Evolutionary conservation across 2,797 vertebrate species (phyloP).

Genomic region (Xerus rutilus): DNA sequence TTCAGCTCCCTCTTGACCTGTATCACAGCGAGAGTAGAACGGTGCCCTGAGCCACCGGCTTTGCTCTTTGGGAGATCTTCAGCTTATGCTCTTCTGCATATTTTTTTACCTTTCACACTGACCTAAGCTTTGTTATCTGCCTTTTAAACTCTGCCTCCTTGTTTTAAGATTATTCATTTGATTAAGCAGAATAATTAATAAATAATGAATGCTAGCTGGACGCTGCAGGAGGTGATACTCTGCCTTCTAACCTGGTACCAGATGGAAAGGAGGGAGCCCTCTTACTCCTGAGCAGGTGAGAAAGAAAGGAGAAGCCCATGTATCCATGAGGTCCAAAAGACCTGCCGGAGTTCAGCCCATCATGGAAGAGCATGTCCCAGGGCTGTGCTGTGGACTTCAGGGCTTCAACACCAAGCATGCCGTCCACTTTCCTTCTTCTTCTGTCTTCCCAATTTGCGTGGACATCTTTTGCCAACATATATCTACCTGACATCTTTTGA

Average conservation of each 20-base stretch:
- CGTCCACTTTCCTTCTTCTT: fast-evolving
- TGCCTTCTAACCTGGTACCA: not conserved
- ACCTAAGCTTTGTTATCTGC: not conserved
- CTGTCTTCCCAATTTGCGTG: not conserved
- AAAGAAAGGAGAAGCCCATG: too few species aligned
- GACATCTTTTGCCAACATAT: not conserved
- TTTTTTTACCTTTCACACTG: not conserved
- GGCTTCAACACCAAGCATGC: not conserved
- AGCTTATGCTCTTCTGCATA: not conserved
- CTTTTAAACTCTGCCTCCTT: not conserved
- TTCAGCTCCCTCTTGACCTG: not conserved
- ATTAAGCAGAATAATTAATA: fast-evolving
- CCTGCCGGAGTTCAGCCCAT: not conserved
- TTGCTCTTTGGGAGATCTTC: not conserved
- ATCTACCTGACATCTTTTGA: too few species aligned
- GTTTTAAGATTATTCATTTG: not conserved
- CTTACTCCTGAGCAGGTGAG: fast-evolving
- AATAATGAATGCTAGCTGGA: not conserved
- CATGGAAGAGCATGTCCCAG: fast-evolving
- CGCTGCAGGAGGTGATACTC: fast-evolving
- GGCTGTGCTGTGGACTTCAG: not conserved
- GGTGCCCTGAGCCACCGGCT: fast-evolving
- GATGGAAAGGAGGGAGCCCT: fast-evolving
- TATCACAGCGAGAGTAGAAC: fast-evolving
- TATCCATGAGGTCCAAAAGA: too few species aligned